Base-by-base conservation (phyloP, 2,797 vertebrate species). In the Amniataba percoides region DNA sequence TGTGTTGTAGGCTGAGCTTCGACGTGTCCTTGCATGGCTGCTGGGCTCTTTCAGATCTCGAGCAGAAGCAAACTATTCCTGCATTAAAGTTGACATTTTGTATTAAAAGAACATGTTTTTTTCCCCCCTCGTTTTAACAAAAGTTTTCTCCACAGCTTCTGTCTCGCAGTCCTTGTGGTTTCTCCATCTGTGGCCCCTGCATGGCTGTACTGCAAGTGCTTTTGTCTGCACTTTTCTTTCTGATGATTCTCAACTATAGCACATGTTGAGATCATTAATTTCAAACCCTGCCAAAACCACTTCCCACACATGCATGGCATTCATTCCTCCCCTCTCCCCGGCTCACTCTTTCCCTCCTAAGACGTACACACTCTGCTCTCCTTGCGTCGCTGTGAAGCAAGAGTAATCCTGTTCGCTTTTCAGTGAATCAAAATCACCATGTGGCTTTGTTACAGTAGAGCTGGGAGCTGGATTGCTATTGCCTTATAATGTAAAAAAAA, bases 251-350 rank as follows among this genome's bases (percentile, higher is more conserved):
- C 85, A 86, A 88, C 87, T 93, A 79, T 78, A 93, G 91, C 93
- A 93, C 94, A 95, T 95, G 93, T 93, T 94, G 94, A 93, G 94
- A 94, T 95, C 94, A 93, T 95, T 95, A 94, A 91, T 93, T 92
- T 91, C 87, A 77, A 89, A 87, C 81, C 81, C 84, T 90, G 93
- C 92, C 93, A 95, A 94, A 94, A 92, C 90, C 91, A 89, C 94
- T 95, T 95, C 94, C 93, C 91, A 94, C 93, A 92, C 88, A 94
- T 89, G 92, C 91, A 87, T 90, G 88, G 88, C 87, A 91, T 92
- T 92, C 92, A 88, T 92, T 91, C 89, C 87, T 85, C 77, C 82
- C n/a, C 48, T 63, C 74, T 63, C 68, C 58, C 74, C 23, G 11
- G 46, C 71, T 77, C 59, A 9, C 69, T 74, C 51, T 72, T 83